Base-by-base conservation (phyloP, 92 coral and sea anemone genomes). In the Epizoanthus scotinus region DNA sequence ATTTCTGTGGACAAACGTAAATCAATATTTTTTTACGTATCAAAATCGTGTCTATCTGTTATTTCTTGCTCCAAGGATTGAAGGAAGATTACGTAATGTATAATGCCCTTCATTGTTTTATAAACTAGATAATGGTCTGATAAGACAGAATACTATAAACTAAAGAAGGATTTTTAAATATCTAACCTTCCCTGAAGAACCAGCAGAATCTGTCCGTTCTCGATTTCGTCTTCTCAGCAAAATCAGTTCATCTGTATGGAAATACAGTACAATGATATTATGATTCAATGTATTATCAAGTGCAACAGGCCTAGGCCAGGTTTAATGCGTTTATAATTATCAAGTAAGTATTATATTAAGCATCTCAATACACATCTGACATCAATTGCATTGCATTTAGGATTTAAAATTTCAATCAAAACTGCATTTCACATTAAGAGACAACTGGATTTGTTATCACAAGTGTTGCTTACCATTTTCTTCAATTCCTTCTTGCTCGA, bases 401-500 rank as follows among this genome's bases (percentile, higher is more conserved):
- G n/a, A n/a, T n/a, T n/a, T n/a, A 10, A 0, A 34, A 34, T 47
- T 9, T 47, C 10, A 9, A 47, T 47, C 14, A 10, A 47, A 47
- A 47, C 17, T 47, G 52, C 52, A 47, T 47, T 15, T 47, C 15
- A 8, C 24, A 36, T 50, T 24, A 10, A 73, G 12, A 34, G 14
- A 13, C 63, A 67, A 24, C 60, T 63, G 17, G 58, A 31, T 3
- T 42, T n/a, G 42, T 22, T 8, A 27, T 8, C 49, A 18, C 22
- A 82, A 24, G 20, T 18, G 8, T 42, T 18, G 8, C 84, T 61
- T 68, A 95, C 99, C 99, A 83, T 93, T 86, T 62, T 95, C 99
- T 72, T 89, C 85, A 25, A 95, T 83, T 77, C 88, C 90, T 84
- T 95, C 99, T 67, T 95, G 96, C 56, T 91, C 99, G 19, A 95